Percentiles rank a stretch among this genome's conserved stretches.
These are phyloP conservation scores for Merluccius polli DNA, from an alignment of 2,797 vertebrate species.

Conservation along the genomic window DNA sequence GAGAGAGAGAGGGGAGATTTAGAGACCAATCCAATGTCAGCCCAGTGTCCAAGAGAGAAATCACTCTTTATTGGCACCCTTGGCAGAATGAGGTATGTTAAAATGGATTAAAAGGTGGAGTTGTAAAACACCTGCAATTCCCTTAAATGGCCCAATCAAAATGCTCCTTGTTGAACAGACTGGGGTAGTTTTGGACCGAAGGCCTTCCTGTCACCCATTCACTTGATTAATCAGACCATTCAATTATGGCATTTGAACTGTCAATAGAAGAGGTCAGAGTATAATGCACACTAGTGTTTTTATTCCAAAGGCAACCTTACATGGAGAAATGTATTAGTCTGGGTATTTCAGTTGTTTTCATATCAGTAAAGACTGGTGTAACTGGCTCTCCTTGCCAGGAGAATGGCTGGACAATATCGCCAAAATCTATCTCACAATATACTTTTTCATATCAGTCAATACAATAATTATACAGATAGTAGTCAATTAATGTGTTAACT, in stretches of 20 bases:
- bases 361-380: background rate
- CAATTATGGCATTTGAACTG: background rate
- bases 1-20: background rate
- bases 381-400: background rate
- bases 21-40: slow-evolving; percentile 40
- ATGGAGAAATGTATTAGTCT: background rate
- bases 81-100: slow-evolving; percentile 40
- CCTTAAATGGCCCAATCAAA: slow-evolving; percentile 45
- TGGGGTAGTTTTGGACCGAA: background rate
- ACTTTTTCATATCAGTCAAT: too few species aligned
- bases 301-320: background rate
- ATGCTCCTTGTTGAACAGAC: background rate
- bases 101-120: slow-evolving; percentile 45
- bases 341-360: background rate
- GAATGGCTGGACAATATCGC: too few species aligned
- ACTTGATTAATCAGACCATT: background rate
- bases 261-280: background rate
- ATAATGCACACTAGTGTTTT: background rate
- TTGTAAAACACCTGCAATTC: slow-evolving; percentile 20
- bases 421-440: too few species aligned
- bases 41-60: slow-evolving; percentile 30
- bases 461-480: too few species aligned
- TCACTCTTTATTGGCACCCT: slow-evolving; percentile 43
- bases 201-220: background rate
- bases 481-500: too few species aligned